phyloP scores from a whole-genome alignment of 2,888 invertebrate species.

The Proisotoma minuta region DNA sequence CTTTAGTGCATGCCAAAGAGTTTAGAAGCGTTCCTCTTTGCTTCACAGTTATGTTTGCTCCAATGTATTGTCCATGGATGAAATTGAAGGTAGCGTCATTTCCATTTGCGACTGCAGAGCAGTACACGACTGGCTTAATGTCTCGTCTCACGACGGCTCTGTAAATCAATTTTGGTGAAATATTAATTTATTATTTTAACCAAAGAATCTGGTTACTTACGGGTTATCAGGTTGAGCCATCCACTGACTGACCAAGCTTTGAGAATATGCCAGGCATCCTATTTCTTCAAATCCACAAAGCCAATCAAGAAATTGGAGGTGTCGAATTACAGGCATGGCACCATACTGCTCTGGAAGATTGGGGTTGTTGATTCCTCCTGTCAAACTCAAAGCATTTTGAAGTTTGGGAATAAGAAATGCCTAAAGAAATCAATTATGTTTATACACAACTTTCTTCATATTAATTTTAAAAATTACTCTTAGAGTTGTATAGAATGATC shows the following conservation, averaged over 20 bases:
- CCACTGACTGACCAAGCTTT: slow-evolving; percentile 18
- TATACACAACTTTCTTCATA: neutral
- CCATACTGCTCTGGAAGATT: slow-evolving; percentile 10
- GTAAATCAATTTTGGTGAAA: neutral
- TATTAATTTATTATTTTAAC: neutral
- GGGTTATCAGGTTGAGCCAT: slow-evolving; percentile 11
- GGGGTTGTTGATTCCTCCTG: slow-evolving; percentile 19
- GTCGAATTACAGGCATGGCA: slow-evolving; percentile 31
- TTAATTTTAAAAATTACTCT: slow-evolving; percentile 13
- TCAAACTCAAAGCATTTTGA: slow-evolving; percentile 16
- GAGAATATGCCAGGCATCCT: slow-evolving; percentile 22
- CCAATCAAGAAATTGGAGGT: slow-evolving; percentile 39
- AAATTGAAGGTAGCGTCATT: slow-evolving; percentile 23
- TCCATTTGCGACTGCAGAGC: slow-evolving; percentile 27
- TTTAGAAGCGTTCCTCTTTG: slow-evolving; percentile 26
- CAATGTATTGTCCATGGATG: slow-evolving; percentile 22
- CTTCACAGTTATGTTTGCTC: slow-evolving; percentile 8
- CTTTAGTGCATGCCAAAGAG: slow-evolving; percentile 27
- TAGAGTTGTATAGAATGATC: slow-evolving; percentile 14
- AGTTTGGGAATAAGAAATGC: slow-evolving; percentile 26
- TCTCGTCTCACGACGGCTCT: slow-evolving; percentile 30
- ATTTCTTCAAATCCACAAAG: slow-evolving; percentile 32
- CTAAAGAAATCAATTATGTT: slow-evolving; percentile 10
- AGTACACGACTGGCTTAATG: slow-evolving; percentile 34
- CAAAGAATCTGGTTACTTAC: slow-evolving; percentile 14